Conservation (phyloP, 2,888 invertebrate species). For the Clanis bilineata region DNA sequence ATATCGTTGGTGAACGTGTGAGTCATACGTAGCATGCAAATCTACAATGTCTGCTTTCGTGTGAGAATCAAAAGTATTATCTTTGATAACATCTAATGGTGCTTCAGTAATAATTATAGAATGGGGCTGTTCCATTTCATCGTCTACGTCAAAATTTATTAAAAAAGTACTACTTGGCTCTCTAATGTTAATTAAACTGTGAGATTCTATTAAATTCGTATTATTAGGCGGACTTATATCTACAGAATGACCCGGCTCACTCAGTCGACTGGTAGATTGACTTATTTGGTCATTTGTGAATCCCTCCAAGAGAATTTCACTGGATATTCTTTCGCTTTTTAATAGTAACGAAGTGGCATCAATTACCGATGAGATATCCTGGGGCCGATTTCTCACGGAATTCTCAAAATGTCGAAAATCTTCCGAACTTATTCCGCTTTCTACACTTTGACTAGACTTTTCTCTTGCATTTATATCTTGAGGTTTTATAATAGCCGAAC, state of each 20-base stretch:
- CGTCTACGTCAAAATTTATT: slow-evolving; percentile 60
- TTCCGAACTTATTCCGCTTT: slow-evolving; percentile 55
- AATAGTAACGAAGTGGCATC: slow-evolving; percentile 59
- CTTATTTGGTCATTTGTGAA: slow-evolving; percentile 40
- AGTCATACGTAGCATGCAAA: slow-evolving; percentile 49
- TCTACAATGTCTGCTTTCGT: slow-evolving; percentile 35
- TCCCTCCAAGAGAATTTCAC: slow-evolving; percentile 44
- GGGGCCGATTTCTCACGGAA: slow-evolving; percentile 56
- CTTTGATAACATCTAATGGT: slow-evolving; percentile 48
- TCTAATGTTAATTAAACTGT: slow-evolving; percentile 46
- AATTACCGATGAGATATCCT: slow-evolving; percentile 60
- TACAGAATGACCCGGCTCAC: slow-evolving; percentile 44
- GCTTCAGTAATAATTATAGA: slow-evolving; percentile 73
- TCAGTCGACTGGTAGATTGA: slow-evolving; percentile 37
- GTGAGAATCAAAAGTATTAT: slow-evolving; percentile 52
- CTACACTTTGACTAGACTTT: slow-evolving; percentile 54
- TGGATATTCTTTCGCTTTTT: slow-evolving; percentile 55
- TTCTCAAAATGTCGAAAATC: slow-evolving; percentile 62
- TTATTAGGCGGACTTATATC: slow-evolving; percentile 54
- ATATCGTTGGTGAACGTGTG: slow-evolving; percentile 35
- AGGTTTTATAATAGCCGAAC: slow-evolving; percentile 53
- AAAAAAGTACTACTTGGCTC: slow-evolving; percentile 51
- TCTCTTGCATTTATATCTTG: slow-evolving; percentile 53
- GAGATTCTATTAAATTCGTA: slow-evolving; percentile 70
- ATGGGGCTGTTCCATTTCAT: slow-evolving; percentile 73